These are phyloP conservation scores for Podabrus alpinus DNA, from an alignment of 2,888 invertebrate genomes.

Conservation along the genomic window DNA sequence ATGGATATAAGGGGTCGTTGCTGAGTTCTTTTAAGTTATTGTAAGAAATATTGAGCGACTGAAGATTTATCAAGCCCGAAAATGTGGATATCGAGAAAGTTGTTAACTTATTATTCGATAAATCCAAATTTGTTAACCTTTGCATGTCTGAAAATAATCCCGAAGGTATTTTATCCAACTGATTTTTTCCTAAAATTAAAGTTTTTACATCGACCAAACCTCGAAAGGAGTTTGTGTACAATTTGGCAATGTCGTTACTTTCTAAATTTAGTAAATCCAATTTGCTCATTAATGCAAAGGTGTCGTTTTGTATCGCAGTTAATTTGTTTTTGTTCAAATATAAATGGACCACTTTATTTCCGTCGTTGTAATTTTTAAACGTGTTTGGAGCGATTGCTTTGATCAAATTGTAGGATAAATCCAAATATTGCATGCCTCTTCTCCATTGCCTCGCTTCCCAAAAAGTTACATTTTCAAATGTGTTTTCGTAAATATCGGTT, in stretches of 20 bases:
- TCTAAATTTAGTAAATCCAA: neutral
- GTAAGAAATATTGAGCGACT: constrained; percentile 10
- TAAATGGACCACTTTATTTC: neutral
- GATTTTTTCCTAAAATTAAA: constrained; percentile 1
- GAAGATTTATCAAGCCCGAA: constrained; percentile 7
- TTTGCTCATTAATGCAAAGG: neutral
- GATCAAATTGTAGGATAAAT: neutral
- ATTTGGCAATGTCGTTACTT: constrained; percentile 5
- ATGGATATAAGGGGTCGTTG: neutral
- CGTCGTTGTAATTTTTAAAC: neutral
- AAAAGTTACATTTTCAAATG: constrained; percentile 3
- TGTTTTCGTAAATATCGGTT: neutral
- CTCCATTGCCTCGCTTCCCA: constrained; percentile 1
- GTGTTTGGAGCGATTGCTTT: neutral
- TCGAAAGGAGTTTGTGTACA: constrained; percentile 9
- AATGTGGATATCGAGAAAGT: constrained; percentile 3
- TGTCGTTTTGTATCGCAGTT: constrained; percentile 3
- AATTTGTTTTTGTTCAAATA: constrained; percentile 3
- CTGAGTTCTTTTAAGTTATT: constrained; percentile 9
- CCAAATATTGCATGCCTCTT: neutral
- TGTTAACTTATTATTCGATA: constrained; percentile 6
- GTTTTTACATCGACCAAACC: neutral
- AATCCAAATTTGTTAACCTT: constrained; percentile 1
- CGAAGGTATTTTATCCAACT: neutral
- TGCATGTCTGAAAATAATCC: constrained; percentile 8